A percentile compares a stretch with the other conserved stretches of the same genome.
These are phyloP conservation scores for Piprites chloris DNA, from an alignment of 2,113 vertebrate genomes.

Conservation along the genomic window DNA sequence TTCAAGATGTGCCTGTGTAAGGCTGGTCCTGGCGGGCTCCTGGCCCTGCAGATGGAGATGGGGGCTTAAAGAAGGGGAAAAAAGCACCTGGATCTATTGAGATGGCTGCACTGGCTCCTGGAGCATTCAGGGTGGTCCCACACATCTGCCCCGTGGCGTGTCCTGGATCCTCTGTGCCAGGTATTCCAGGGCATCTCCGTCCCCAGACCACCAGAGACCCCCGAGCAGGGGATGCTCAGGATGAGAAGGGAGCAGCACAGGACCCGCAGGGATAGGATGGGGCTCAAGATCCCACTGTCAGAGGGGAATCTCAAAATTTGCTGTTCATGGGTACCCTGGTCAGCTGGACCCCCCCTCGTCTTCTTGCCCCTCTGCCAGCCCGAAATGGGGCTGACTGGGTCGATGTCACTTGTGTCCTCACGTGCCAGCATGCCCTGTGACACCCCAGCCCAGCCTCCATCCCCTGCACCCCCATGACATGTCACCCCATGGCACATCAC, in stretches of 20 bases:
- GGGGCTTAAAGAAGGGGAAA: accelerated
- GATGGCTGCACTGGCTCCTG: accelerated
- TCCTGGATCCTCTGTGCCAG: not conserved
- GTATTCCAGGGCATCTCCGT: not conserved
- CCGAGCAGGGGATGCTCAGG: not conserved
- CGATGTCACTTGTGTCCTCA: not conserved
- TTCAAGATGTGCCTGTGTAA: not conserved
- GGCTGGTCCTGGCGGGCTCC: not conserved
- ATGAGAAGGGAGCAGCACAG: not conserved
- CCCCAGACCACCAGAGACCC: not conserved
- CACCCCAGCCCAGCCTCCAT: not conserved
- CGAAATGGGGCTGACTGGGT: not conserved
- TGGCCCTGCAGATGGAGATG: not conserved
- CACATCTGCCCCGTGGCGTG: accelerated
- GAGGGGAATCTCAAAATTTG: not conserved
- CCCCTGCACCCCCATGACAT: not conserved
- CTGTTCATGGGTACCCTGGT: not conserved
- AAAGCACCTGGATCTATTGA: not conserved
- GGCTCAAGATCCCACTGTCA: accelerated
- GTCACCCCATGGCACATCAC: accelerated
- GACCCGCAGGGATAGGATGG: not conserved
- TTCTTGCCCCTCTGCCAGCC: not conserved
- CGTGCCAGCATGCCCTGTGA: accelerated
- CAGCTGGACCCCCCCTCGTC: not conserved
- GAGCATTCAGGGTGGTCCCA: not conserved